Evolutionary conservation across 2,888 invertebrate species (phyloP).

Genomic region (Papilio elwesi): DNA sequence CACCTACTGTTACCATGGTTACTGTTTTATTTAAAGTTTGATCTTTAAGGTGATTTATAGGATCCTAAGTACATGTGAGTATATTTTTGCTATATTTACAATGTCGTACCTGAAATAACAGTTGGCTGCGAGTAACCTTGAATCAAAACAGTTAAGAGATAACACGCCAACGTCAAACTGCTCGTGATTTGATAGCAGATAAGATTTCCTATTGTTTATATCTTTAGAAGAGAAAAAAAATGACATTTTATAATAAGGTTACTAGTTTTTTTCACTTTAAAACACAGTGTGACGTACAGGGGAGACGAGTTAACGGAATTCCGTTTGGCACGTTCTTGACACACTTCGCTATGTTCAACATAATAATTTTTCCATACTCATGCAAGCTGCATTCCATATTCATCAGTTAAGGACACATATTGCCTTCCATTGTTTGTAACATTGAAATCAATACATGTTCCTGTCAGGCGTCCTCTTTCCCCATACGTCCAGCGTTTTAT

Average conservation of each 20-base stretch:
- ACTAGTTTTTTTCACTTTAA: neutral
- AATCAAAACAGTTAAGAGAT: neutral
- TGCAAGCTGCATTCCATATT: neutral
- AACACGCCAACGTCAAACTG: conserved; percentile 1
- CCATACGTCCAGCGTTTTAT: no score
- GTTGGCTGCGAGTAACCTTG: neutral
- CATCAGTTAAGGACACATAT: neutral
- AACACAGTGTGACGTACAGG: neutral
- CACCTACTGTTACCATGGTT: neutral
- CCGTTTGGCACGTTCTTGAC: conserved; percentile 10
- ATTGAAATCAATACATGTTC: no score
- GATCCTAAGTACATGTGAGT: no score
- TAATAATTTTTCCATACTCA: no score
- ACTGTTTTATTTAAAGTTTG: neutral
- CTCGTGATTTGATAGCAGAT: conserved; percentile 21
- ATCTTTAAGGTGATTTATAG: no score
- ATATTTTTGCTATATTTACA: neutral
- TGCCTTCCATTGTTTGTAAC: neutral
- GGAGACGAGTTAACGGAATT: neutral
- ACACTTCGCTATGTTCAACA: neutral
- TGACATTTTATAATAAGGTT: neutral
- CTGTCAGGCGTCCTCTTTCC: no score
- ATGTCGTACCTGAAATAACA: neutral
- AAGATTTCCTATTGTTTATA: conserved; percentile 10
- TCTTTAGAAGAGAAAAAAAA: conserved; percentile 6